Conservation (phyloP, 2,113 vertebrate genomes). For the Hippocampus abdominalis region DNA sequence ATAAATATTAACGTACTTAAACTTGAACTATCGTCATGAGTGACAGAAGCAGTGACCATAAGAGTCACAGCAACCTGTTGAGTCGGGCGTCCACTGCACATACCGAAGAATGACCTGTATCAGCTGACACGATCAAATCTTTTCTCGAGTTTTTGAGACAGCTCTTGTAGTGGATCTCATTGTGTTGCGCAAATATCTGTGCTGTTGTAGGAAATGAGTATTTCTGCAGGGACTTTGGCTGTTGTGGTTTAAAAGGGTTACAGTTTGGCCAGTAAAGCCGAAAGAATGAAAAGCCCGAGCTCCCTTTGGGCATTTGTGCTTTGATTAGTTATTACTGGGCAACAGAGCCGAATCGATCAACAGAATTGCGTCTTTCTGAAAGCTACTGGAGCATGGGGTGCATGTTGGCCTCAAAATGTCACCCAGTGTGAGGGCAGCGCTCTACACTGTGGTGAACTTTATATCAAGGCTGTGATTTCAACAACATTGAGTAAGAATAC, state of each 20-base stretch:
- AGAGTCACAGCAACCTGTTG: too few relatives aligned
- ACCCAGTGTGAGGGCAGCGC: constrained; percentile 24
- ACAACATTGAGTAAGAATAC: constrained; percentile 12
- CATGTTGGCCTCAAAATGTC: constrained; percentile 47
- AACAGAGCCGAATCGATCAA: constrained; percentile 50
- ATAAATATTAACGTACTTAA: too few relatives aligned
- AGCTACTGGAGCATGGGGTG: constrained; percentile 38
- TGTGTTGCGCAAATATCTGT: too few relatives aligned
- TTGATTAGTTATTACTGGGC: constrained; percentile 51
- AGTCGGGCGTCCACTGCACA: too few relatives aligned
- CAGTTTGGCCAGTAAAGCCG: constrained; percentile 8
- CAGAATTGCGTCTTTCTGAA: constrained; percentile 52
- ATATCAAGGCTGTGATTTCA: constrained; percentile 29
- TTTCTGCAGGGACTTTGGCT: not conserved
- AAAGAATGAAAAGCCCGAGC: constrained; percentile 8
- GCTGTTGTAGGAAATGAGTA: too few relatives aligned
- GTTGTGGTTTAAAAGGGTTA: constrained; percentile 17
- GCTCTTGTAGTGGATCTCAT: too few relatives aligned
- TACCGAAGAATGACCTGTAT: too few relatives aligned
- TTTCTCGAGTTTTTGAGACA: too few relatives aligned
- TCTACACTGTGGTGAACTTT: constrained; percentile 31
- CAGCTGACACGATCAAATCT: too few relatives aligned
- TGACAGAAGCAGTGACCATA: too few relatives aligned
- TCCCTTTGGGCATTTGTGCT: constrained; percentile 30
- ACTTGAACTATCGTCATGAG: too few relatives aligned